Percentiles rank a stretch among this genome's conserved stretches.
phyloP scores from a whole-genome alignment of 2,113 vertebrate genomes.

The Collichthys lucidus region DNA sequence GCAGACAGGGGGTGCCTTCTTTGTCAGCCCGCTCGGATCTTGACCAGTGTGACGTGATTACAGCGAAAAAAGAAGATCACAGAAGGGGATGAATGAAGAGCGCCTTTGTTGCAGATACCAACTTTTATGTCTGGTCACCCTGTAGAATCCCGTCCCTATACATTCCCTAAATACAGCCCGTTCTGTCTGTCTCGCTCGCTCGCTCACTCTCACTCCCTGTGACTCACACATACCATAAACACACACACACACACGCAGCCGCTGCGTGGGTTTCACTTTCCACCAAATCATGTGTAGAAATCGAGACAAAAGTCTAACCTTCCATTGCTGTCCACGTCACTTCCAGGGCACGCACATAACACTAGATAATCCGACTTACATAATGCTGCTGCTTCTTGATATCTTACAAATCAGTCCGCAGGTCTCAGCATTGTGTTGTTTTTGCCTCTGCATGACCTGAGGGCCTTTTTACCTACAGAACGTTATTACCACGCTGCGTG shows the following conservation, averaged over 20 bases:
- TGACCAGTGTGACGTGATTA: constrained; percentile 58
- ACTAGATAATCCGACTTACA: constrained; percentile 62
- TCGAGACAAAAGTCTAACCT: constrained; percentile 61
- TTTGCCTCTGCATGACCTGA: constrained; percentile 30
- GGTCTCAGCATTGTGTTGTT: constrained; percentile 20
- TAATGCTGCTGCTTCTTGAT: constrained; percentile 46
- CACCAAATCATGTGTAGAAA: constrained; percentile 53
- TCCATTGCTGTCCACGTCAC: constrained; percentile 43
- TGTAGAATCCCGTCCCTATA: constrained; percentile 50
- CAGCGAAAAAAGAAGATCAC: constrained; percentile 57
- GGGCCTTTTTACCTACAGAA: constrained; percentile 51
- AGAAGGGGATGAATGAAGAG: constrained; percentile 70
- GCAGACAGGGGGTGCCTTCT: constrained; percentile 55
- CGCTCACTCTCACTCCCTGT: constrained; percentile 8
- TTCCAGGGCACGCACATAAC: constrained; percentile 40
- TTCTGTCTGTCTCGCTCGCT: constrained; percentile 49
- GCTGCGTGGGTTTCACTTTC: constrained; percentile 59
- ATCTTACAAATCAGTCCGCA: constrained; percentile 29
- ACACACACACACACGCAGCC: constrained; percentile 46
- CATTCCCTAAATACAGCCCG: constrained; percentile 57
- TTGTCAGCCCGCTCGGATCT: constrained; percentile 58
- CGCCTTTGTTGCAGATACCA: constrained; percentile 71
- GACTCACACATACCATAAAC: constrained; percentile 74
- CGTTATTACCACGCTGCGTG: constrained; percentile 26
- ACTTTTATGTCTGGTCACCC: constrained; percentile 61